phyloP scores from a whole-genome alignment of 2,888 invertebrate genomes.

The Frankliniella intonsa region DNA sequence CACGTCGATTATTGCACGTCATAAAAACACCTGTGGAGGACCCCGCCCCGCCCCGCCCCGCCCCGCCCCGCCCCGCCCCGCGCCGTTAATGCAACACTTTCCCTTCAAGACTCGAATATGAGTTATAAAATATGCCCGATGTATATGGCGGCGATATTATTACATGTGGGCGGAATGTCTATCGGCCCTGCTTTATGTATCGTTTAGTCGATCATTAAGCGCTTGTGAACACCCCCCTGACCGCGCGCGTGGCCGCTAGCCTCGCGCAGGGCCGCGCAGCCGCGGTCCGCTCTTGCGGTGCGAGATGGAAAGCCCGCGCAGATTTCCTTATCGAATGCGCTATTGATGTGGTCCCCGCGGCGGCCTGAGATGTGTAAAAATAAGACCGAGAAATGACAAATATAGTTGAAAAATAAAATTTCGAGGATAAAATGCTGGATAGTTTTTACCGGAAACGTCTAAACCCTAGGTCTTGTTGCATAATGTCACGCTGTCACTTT shows the following conservation, averaged over 20 bases:
- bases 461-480: too few relatives aligned
- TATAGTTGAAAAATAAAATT: too few relatives aligned
- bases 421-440: too few relatives aligned
- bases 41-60: too few relatives aligned
- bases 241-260: neutral
- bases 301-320: neutral
- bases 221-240: neutral
- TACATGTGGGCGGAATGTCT: conserved; percentile 1
- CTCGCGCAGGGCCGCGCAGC: neutral
- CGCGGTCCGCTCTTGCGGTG: neutral
- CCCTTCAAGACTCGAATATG: conserved; percentile 25
- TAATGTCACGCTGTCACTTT: too few relatives aligned
- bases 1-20: conserved; percentile 13
- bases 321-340: neutral
- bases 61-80: too few relatives aligned
- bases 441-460: too few relatives aligned
- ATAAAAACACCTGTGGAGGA: conserved; percentile 19
- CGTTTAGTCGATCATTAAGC: conserved; percentile 25
- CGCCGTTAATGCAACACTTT: conserved; percentile 20
- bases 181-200: conserved; percentile 12
- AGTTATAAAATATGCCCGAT: conserved; percentile 22
- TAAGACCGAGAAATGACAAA: too few relatives aligned
- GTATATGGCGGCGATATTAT: conserved; percentile 3
- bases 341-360: too few relatives aligned
- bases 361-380: too few relatives aligned